Base-by-base conservation (phyloP, 2,888 invertebrate genomes). In the Drosophila anomelani region DNA sequence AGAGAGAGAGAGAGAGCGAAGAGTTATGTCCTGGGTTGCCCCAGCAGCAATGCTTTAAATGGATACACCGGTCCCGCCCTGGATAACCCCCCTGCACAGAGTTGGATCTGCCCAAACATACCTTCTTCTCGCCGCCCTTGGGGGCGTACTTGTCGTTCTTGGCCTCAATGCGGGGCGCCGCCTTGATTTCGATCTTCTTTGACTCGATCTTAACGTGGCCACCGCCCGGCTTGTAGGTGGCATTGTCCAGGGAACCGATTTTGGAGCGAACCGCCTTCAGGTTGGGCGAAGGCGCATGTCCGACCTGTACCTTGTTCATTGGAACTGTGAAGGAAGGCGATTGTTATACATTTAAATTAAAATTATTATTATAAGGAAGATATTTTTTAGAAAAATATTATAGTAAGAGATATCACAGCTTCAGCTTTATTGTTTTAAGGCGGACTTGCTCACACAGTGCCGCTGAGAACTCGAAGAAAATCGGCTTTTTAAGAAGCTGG, bases 271-370 rank as follows among this genome's bases (percentile, higher is more conserved):
- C 96, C 76, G 96, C 95, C 93, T 98, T 98, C 87, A 97, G 94
- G 92, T 98, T 98, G 32, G 98, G 98, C 62, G 97, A 98, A 67
- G 98, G 97, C 63, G 97, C 97, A 84, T 96, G 95, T 59, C 98
- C 98, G 54, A 97, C 97, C 94, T 97, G 97, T 75, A 97, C 93
- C 94, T 97, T 98, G 92, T 98, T 98, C 97, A 98, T 98, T 79
- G 98, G 97, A 90, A 98, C 93, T 94, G 96, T 95, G 10, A 23
- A 20, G 26, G 10, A 26, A 13, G 93, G 26, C 10, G 1, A 17
- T 17, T 13, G 12, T 32, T 49, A 12, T 13, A 13, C 0, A n/a
- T 29, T 12, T 12, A 32, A 29, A 29, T 47, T n/a, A 29, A 32
- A n/a, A 29, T 47, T n/a, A 29, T 47, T 3, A 44, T 13, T 12